Percentiles rank a stretch among this genome's conserved stretches.
Conservation (phyloP, 1,140 invertebrate genomes). For the Drosophila orena region DNA sequence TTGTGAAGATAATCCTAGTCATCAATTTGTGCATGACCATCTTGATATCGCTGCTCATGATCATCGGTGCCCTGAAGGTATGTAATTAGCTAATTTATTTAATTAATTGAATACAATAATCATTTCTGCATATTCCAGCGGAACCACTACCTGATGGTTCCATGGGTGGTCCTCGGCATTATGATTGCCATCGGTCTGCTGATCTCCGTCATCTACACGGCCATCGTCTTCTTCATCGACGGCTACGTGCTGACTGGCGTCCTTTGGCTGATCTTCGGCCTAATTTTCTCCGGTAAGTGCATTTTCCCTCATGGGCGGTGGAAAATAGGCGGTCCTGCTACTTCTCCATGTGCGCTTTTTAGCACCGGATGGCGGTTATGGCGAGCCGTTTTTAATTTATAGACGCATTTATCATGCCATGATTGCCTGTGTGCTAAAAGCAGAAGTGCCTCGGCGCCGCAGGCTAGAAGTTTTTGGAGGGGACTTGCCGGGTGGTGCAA, state of each 20-base stretch:
- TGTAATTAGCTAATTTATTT: conserved; percentile 42
- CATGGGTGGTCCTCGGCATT: conserved; percentile 92
- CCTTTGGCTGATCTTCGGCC: conserved; percentile 88
- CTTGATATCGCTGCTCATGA: conserved; percentile 90
- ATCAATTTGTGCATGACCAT: conserved; percentile 93
- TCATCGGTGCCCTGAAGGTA: conserved; percentile 91
- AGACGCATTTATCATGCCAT: conserved; percentile 72
- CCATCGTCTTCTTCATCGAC: conserved; percentile 89
- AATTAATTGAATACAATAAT: conserved; percentile 3
- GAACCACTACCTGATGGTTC: conserved; percentile 92
- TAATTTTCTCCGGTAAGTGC: conserved; percentile 87
- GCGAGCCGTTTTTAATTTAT: conserved; percentile 60
- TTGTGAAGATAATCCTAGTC: conserved; percentile 91
- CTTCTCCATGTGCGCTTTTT: conserved; percentile 59
- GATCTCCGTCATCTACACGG: conserved; percentile 91
- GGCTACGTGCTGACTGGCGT: conserved; percentile 86
- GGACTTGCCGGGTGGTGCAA: conserved; percentile 2
- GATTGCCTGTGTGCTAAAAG: conserved; percentile 61
- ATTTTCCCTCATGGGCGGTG: neutral
- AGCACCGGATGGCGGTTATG: conserved; percentile 67
- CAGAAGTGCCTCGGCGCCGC: conserved; percentile 7
- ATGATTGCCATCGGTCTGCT: conserved; percentile 90
- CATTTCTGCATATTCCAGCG: conserved; percentile 86
- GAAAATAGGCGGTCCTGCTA: neutral
- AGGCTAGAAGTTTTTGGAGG: conserved; percentile 1